Evolutionary conservation across 2,797 vertebrate genomes (phyloP), one percentile per base, ranked within the genome.

Genomic region (Anisognathus igniventris): DNA sequence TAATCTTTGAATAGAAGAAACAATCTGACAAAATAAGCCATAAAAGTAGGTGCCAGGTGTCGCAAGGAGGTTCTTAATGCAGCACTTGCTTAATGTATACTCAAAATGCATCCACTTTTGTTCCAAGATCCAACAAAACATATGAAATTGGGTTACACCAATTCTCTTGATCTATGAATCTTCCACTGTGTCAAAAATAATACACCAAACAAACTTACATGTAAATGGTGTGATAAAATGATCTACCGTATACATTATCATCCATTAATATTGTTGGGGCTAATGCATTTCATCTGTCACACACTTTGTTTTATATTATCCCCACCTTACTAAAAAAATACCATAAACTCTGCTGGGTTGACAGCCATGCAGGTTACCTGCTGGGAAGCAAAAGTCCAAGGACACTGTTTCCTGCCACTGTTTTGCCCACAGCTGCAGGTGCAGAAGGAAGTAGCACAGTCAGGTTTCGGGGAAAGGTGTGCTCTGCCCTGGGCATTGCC

Each of bases 111-210:
- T 94, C 96, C 95, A 90, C 95, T 94, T 97, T 97, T 95, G 96
- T 97, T 96, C 92, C 89, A 87, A 95, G 95, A 96, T 90, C 94
- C 96, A 97, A 96, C 96, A 96, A 97, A 97, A 96, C 96, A 97
- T 96, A 95, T 84, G 96, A 97, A 97, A 97, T 97, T 97, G 95
- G 97, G 95, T 96, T 97, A 96, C 96, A 94, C 94, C 95, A 93
- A 95, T 97, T 97, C 96, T 97, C 97, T 97, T 97, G 97, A 96
- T 97, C 96, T 97, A 90, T 93, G 96, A 95, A 92, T 96, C 96
- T 95, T 96, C 92, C 87, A 82, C 91, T 94, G 92, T 96, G 95
- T 96, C 97, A 96, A 94, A 95, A 92, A 96, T 96, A 96, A 96
- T 96, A 91, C 86, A 95, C 93, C 93, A 96, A 97, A 96, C 96